Conservation (phyloP, 2,888 invertebrate genomes). For the Ormyrus pomaceus region DNA sequence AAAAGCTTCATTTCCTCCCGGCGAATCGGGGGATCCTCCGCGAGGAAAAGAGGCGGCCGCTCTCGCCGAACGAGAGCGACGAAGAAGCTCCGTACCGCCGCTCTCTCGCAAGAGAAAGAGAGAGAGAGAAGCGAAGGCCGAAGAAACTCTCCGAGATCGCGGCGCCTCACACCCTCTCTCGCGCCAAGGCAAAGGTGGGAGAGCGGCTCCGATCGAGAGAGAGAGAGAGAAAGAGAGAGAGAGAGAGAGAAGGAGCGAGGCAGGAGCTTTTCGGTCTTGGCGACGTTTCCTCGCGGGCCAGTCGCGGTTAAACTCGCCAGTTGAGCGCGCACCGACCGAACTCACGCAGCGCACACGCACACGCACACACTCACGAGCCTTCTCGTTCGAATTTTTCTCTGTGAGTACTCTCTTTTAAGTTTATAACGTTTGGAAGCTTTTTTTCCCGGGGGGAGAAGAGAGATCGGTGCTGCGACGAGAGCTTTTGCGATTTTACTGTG, state of each 20-base stretch:
- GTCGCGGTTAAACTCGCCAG: conserved; percentile 73
- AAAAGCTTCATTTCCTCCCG: no score
- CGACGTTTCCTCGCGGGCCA: conserved; percentile 61
- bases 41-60: no score
- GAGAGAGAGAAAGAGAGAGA: no score
- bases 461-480: no score
- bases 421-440: no score
- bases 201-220: conserved; percentile 47
- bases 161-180: conserved; percentile 44
- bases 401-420: no score
- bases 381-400: no score
- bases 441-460: no score
- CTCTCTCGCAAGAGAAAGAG: conserved; percentile 6
- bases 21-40: no score
- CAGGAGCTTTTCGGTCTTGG: conserved; percentile 63
- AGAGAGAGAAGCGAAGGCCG: conserved; percentile 47
- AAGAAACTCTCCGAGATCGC: conserved; percentile 43
- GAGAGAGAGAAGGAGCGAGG: conserved; percentile 18
- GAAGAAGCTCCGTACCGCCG: no score
- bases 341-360: conserved; percentile 52
- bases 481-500: no score
- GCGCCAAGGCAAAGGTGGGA: conserved; percentile 59
- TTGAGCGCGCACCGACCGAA: conserved; percentile 65
- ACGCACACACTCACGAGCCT: neutral
- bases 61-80: no score